Evolutionary conservation across 2,888 invertebrate genomes (phyloP).

Genomic region (Drosophila infuscata): DNA sequence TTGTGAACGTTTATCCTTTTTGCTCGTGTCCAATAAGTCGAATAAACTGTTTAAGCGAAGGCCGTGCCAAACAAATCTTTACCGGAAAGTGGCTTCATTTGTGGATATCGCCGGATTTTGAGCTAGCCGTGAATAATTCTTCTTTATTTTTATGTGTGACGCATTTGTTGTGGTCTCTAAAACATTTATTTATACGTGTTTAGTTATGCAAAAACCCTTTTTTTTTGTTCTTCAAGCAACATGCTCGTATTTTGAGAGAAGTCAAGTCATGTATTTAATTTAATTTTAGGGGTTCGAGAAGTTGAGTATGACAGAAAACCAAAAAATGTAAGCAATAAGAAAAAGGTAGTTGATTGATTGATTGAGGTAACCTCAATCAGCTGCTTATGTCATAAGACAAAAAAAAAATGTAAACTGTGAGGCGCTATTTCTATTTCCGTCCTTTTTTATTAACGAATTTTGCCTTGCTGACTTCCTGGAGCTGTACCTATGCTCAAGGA

Average conservation of each 20-base stretch:
- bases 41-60: slow-evolving; percentile 37
- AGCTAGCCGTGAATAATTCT: slow-evolving; percentile 13
- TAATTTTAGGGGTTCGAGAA: not conserved
- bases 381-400: not conserved
- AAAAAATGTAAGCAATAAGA: not conserved
- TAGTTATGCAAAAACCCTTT: slow-evolving; percentile 7
- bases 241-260: not conserved
- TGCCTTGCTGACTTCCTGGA: not conserved
- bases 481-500: not conserved
- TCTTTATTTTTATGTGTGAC: slow-evolving; percentile 4
- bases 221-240: not conserved
- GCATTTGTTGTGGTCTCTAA: slow-evolving; percentile 41
- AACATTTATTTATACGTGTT: slow-evolving; percentile 28
- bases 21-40: slow-evolving; percentile 53
- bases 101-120: slow-evolving; percentile 19
- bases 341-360: slow-evolving; percentile 38
- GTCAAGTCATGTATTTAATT: slow-evolving; percentile 9
- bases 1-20: slow-evolving; percentile 47
- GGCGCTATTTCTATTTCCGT: not conserved
- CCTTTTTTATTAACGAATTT: not conserved
- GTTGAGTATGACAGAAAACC: not conserved
- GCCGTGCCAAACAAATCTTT: slow-evolving; percentile 61
- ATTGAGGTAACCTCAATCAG: slow-evolving; percentile 24
- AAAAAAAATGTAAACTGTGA: not conserved
- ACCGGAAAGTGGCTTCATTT: slow-evolving; percentile 28